A percentile compares a stretch with the other conserved stretches of the same genome.
phyloP scores from a whole-genome alignment of 2,888 invertebrate species.

The Oligia fasciuncula region DNA sequence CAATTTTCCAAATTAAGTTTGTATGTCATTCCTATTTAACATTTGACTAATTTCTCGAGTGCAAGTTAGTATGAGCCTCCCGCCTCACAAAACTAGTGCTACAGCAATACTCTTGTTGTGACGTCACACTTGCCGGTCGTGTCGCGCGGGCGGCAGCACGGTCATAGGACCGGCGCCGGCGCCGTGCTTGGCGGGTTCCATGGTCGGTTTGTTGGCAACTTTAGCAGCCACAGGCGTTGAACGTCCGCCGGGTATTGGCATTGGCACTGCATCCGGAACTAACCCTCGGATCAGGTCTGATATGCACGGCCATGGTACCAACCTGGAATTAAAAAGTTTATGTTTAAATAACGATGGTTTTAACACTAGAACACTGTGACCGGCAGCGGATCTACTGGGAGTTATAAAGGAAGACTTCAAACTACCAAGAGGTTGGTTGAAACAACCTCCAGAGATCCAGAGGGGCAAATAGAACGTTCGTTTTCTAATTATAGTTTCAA shows the following conservation, averaged over 20 bases:
- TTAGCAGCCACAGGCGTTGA: slow-evolving; percentile 26
- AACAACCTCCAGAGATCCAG: not conserved
- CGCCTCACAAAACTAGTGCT: slow-evolving; percentile 38
- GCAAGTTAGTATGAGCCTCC: slow-evolving; percentile 28
- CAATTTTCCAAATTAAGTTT: not conserved
- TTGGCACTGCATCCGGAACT: slow-evolving; percentile 92
- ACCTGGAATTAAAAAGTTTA: slow-evolving; percentile 85
- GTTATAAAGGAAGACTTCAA: not conserved
- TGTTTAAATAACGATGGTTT: not conserved
- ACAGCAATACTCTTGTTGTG: slow-evolving; percentile 17
- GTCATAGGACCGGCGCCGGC: slow-evolving; percentile 82
- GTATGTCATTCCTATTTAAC: not conserved
- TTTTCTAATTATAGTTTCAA: not conserved
- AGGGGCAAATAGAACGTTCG: not conserved
- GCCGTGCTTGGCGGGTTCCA: slow-evolving; percentile 70
- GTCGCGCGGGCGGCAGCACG: slow-evolving; percentile 81
- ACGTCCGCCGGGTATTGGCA: slow-evolving; percentile 24
- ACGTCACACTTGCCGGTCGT: slow-evolving; percentile 77
- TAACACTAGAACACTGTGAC: not conserved
- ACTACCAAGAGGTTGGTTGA: not conserved
- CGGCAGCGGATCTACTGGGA: not conserved
- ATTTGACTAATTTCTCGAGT: slow-evolving; percentile 9
- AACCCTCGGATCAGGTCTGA: slow-evolving; percentile 92
- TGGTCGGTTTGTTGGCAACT: slow-evolving; percentile 38
- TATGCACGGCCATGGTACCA: slow-evolving; percentile 93